These are phyloP conservation scores for Ferrisia virgata DNA, from an alignment of 2,888 invertebrate species.

Conservation along the genomic window DNA sequence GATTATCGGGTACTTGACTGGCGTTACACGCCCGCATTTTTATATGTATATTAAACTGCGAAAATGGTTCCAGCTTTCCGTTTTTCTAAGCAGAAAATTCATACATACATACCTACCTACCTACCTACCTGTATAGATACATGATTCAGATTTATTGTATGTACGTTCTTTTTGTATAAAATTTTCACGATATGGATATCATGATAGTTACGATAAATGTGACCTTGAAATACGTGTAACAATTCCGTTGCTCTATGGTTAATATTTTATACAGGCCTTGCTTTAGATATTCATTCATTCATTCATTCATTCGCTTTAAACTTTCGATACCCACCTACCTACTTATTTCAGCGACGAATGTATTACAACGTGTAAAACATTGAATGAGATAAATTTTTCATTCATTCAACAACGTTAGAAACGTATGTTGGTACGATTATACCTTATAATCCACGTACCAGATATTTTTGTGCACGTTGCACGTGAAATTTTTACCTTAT, in stretches of 20 bases:
- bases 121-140: too few species aligned
- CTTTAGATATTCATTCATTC: not conserved
- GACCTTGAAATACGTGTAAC: slow-evolving; percentile 13
- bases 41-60: not conserved
- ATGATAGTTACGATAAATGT: too few species aligned
- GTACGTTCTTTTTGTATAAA: not conserved
- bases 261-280: not conserved
- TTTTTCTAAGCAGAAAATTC: not conserved
- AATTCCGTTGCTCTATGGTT: not conserved
- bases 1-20: slow-evolving; percentile 5
- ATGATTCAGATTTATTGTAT: not conserved
- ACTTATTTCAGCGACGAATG: not conserved
- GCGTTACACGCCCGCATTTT: not conserved
- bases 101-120: too few species aligned
- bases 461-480: too few species aligned
- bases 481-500: not conserved
- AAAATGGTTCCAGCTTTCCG: not conserved
- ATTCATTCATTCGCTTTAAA: too few species aligned
- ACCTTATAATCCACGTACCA: too few species aligned
- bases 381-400: not conserved
- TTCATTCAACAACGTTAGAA: not conserved
- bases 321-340: not conserved
- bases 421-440: not conserved
- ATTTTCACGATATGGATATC: not conserved
- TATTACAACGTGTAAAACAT: not conserved